Base-by-base conservation (phyloP, 2,888 invertebrate genomes). In the Heteromurus nitidus region DNA sequence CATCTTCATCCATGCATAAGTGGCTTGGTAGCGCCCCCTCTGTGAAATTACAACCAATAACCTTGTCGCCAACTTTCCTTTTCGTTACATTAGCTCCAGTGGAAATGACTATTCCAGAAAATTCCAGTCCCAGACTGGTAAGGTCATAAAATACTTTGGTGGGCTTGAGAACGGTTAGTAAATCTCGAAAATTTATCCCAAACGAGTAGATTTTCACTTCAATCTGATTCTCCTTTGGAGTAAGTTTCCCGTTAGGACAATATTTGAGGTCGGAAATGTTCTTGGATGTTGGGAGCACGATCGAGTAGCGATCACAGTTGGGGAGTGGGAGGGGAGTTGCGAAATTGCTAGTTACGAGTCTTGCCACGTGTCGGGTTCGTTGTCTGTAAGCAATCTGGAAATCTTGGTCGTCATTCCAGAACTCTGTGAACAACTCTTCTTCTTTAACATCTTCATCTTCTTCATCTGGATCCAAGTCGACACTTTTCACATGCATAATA, bases 131-230 rank as follows among this genome's bases (percentile, higher is more conserved):
- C 9, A 85, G 77, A 1, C 76, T 47, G n/a, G 72, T 76, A 24
- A 50, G 60, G 3, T 75, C 73, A 20, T 82, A 82, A 73, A 83
- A 84, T 28, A 82, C 72, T 18, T 75, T 64, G 22, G 73, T 81
- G 2, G 84, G 84, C 20, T 79, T 80, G 30, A 84, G 50, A 0
- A 84, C 81, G 5, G 74, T 68, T n/a, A 84, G 79, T 31, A 85
- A 55, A 26, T 85, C 85, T 16, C 80, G 60, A 31, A 85, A 82
- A 47, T 85, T 85, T 11, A 85, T 53, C 7, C 80, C 83, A 18
- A 70, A 80, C 0, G 82, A 82, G 42, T 76, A 55, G 7, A 85
- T 75, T 65, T 72, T 72, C 11, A 85, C 47, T 76, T 84, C 84
- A 47, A 84, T 30, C 20, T 81, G 50, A 0, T 67, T 75, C 2